Base-by-base conservation (phyloP, 2,888 invertebrate genomes). In the Microctonus aethiopoides region DNA sequence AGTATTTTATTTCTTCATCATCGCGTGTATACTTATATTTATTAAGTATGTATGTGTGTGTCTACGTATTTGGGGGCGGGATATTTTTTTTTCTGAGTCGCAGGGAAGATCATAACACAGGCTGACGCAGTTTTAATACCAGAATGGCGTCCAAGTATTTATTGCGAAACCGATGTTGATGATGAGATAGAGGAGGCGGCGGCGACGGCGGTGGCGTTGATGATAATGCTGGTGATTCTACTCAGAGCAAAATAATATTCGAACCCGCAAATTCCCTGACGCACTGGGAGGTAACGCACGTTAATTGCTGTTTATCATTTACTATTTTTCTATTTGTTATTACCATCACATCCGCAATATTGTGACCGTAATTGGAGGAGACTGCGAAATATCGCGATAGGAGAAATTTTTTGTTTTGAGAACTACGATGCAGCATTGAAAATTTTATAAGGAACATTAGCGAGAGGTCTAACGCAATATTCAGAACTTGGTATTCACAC, bases 11-110 rank as follows among this genome's bases (percentile, higher is more conserved):
- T 6, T 7, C 11, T 29, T 51, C 34, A 32, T 34, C 20, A 56
- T 26, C 29, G 34, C 20, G 59, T 32, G 46, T 46, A 16, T 34
- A 20, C 16, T 20, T 32, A n/a, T 26, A 41, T 54, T 22, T 22
- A 29, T 59, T 20, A n/a, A n/a, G n/a, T 67, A 16, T 52, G 11
- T 59, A 20, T 34, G 20, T 54, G 57, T 46, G 57, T 66, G 16
- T 52, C 20, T 59, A 56, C 56, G 57, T 51, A 51, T 67, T n/a
- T 67, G 46, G 13, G 65, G 57, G 59, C 7, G n/a, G 32, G 41
- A 16, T 24, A 7, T 41, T 46, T 59, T 67, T 10, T 54, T 32
- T 54, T 68, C 62, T 68, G 54, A 68, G 68, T 41, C 62, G 22
- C 52, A 68, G 68, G 68, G 51, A 24, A 54, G 20, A 26, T 24